phyloP scores from a whole-genome alignment of 2,888 invertebrate genomes.

The Melanostoma mellinum region DNA sequence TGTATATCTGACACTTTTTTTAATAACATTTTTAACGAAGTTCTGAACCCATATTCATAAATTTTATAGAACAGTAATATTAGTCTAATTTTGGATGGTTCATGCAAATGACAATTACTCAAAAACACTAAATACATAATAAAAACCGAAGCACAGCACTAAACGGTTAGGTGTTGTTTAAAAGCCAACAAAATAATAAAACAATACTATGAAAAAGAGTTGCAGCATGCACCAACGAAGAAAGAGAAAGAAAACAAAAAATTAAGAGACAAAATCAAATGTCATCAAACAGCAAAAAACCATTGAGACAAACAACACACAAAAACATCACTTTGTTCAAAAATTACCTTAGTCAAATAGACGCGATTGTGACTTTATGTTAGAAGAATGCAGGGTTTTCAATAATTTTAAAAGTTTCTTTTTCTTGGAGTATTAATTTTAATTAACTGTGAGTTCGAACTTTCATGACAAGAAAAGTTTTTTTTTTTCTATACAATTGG shows the following conservation, averaged over 20 bases:
- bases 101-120: too few species aligned
- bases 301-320: conserved; percentile 19
- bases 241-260: conserved; percentile 17
- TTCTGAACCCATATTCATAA: too few species aligned
- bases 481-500: conserved; percentile 31
- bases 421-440: conserved; percentile 41
- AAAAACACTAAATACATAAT: too few species aligned
- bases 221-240: conserved; percentile 45
- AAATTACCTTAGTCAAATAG: conserved; percentile 69
- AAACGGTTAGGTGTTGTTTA: too few species aligned
- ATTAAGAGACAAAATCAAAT: conserved; percentile 26
- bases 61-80: too few species aligned
- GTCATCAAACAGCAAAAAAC: conserved; percentile 16
- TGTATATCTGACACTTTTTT: too few species aligned
- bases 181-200: not conserved
- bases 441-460: conserved; percentile 60
- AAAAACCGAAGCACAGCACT: too few species aligned
- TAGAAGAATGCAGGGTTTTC: conserved; percentile 58
- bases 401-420: conserved; percentile 4
- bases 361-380: conserved; percentile 60
- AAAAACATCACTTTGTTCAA: conserved; percentile 42
- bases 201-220: conserved; percentile 4
- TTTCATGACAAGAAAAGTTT: conserved; percentile 55
- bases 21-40: too few species aligned
- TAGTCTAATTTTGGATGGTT: too few species aligned